Conservation (phyloP, 2,113 vertebrate genomes). For the Chamaea fasciata region DNA sequence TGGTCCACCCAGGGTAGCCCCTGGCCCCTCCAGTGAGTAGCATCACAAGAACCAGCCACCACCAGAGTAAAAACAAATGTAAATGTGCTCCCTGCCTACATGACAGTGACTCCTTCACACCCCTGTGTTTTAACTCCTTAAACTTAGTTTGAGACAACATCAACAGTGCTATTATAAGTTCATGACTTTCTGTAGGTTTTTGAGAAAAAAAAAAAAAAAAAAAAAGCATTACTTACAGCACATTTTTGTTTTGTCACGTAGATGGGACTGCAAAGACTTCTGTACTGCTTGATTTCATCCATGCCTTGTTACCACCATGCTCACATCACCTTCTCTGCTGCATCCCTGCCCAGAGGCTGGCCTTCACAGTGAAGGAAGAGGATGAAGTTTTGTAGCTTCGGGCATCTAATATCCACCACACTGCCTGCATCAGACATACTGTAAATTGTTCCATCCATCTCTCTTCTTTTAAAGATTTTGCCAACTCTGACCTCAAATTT, state of each 20-base stretch:
- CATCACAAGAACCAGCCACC: accelerated
- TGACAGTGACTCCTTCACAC: accelerated
- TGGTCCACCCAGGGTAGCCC: not conserved
- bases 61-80: not conserved
- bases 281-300: not conserved
- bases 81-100: not conserved
- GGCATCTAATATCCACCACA: not conserved
- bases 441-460: accelerated
- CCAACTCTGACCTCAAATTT: not conserved
- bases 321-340: not conserved
- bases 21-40: accelerated
- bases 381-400: not conserved
- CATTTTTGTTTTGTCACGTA: not conserved
- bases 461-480: not conserved
- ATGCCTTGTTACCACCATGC: not conserved
- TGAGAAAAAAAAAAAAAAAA: not conserved
- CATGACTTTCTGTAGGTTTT: not conserved
- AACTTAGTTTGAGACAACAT: not conserved
- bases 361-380: not conserved
- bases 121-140: not conserved
- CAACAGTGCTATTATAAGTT: not conserved
- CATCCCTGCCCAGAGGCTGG: not conserved
- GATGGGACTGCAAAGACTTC: not conserved
- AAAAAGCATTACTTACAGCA: not conserved
- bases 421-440: not conserved